Conservation (phyloP, 1,140 invertebrate genomes). For the Aethina tumida region DNA sequence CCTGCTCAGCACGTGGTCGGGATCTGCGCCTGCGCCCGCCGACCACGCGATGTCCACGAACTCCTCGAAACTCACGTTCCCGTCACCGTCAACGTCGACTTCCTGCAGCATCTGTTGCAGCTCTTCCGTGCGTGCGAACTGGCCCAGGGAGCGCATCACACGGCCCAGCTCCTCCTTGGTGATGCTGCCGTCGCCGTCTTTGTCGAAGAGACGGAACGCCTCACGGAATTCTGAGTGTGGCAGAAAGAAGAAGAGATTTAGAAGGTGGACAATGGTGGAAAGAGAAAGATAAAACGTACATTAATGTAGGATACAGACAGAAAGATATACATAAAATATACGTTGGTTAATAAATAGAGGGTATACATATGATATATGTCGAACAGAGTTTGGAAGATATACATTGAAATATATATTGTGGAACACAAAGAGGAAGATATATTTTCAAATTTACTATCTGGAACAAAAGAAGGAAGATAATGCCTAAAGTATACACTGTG, state of each 20-base stretch:
- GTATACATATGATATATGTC: background rate
- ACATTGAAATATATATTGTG: background rate
- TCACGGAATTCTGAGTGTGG: constrained; percentile 69
- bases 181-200: constrained; percentile 79
- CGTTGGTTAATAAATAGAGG: no score
- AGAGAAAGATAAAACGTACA: background rate
- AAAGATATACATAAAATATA: no score
- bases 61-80: constrained; percentile 85
- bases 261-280: background rate
- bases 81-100: constrained; percentile 82
- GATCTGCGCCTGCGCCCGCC: constrained; percentile 46
- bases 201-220: constrained; percentile 81
- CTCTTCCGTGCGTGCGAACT: constrained; percentile 75
- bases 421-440: background rate
- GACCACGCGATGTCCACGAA: constrained; percentile 83
- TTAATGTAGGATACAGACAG: background rate
- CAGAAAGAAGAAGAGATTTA: background rate
- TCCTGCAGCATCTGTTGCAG: constrained; percentile 81
- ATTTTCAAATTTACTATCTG: no score
- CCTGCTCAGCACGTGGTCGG: constrained; percentile 25
- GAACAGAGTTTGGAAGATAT: background rate
- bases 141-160: constrained; percentile 75
- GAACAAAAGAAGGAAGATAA: no score
- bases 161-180: constrained; percentile 77
- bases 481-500: no score